A percentile compares a stretch with the other conserved stretches of the same genome.
Evolutionary conservation across 2,888 invertebrate species (phyloP).

Genomic region (Rhaphigaster nebulosa): DNA sequence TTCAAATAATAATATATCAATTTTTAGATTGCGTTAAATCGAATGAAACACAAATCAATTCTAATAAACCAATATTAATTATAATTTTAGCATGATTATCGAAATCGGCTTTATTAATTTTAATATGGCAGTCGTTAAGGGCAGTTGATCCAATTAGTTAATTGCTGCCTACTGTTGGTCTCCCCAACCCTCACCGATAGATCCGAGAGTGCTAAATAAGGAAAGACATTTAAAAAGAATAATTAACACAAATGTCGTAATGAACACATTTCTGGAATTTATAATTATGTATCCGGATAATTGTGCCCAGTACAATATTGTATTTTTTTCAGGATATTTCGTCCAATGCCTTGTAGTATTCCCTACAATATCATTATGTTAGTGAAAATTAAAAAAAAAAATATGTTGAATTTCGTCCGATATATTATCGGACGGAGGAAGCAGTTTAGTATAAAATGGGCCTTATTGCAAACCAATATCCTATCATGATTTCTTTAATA

Average conservation of each 20-base stretch:
- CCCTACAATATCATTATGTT: no score
- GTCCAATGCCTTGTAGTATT: no score
- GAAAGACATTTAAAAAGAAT: background rate
- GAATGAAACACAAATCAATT: background rate
- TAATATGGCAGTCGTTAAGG: slow-evolving; percentile 2
- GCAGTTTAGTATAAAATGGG: no score
- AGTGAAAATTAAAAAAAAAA: no score
- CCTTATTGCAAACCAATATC: no score
- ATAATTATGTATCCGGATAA: background rate
- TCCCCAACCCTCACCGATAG: background rate
- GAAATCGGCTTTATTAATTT: background rate
- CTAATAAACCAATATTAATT: background rate
- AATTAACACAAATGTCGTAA: background rate
- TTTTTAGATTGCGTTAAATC: no score
- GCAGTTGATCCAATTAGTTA: slow-evolving; percentile 14
- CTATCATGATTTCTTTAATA: no score
- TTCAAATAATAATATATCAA: no score
- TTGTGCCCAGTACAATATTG: background rate
- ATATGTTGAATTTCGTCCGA: no score
- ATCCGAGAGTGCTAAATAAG: background rate
- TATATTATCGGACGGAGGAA: no score
- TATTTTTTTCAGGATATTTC: no score
- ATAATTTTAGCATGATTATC: background rate
- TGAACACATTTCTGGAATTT: background rate
- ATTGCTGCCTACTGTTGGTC: background rate